Conservation (phyloP, 2,888 invertebrate genomes). For the Germaria angustata region DNA sequence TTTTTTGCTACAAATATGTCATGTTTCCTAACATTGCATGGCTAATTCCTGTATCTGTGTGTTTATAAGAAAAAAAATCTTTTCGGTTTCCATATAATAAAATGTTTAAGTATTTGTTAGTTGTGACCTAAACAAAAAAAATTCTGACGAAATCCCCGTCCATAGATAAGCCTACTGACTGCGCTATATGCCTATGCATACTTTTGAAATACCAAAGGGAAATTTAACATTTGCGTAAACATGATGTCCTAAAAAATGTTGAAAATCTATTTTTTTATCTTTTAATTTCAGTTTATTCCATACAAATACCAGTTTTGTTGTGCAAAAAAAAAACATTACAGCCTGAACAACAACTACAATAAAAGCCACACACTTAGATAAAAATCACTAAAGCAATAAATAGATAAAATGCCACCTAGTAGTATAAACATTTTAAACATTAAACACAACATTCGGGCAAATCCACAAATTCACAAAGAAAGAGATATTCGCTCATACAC, state of each 20-base stretch:
- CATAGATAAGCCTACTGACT: slow-evolving; percentile 61
- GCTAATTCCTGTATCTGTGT: slow-evolving; percentile 44
- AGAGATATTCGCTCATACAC: slow-evolving; percentile 27
- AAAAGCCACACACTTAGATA: slow-evolving; percentile 74
- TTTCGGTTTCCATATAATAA: slow-evolving; percentile 22
- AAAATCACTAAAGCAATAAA: slow-evolving; percentile 78
- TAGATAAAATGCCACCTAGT: slow-evolving; percentile 76
- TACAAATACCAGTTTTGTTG: slow-evolving; percentile 59
- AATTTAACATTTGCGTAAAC: slow-evolving; percentile 67
- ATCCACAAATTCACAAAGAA: slow-evolving; percentile 60
- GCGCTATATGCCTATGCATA: slow-evolving; percentile 32
- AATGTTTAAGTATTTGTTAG: slow-evolving; percentile 50
- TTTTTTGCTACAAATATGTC: slow-evolving; percentile 46
- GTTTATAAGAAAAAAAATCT: not conserved
- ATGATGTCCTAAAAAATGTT: slow-evolving; percentile 70
- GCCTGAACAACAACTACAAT: slow-evolving; percentile 45
- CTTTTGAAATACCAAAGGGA: slow-evolving; percentile 53
- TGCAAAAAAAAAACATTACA: slow-evolving; percentile 53
- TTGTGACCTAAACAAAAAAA: slow-evolving; percentile 40
- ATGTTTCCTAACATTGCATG: slow-evolving; percentile 50
- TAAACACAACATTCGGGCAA: slow-evolving; percentile 54
- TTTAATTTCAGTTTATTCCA: slow-evolving; percentile 22
- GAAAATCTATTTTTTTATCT: slow-evolving; percentile 45
- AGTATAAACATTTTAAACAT: slow-evolving; percentile 52
- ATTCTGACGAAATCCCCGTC: slow-evolving; percentile 61